Conservation (phyloP, 1,140 invertebrate species). For the Lerema accius region DNA sequence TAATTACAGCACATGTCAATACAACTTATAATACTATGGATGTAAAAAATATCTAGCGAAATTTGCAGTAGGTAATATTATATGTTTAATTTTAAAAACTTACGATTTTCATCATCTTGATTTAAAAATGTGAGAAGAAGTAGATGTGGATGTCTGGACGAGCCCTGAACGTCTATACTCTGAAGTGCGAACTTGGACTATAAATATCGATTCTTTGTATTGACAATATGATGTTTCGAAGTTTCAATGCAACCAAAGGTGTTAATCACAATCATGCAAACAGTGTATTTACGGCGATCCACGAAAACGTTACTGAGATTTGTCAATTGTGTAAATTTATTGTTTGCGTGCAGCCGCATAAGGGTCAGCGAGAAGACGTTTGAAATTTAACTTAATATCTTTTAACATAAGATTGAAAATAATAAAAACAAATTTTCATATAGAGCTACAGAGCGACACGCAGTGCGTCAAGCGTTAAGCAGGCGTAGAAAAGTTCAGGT, state of each 20-base stretch:
- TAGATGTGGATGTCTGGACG: conserved; percentile 50
- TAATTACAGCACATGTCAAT: no score
- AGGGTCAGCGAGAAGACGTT: neutral
- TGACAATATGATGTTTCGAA: conserved; percentile 70
- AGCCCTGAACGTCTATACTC: conserved; percentile 63
- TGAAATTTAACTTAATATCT: neutral
- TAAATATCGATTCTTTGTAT: conserved; percentile 71
- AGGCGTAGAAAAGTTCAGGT: neutral
- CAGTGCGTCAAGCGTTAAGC: neutral
- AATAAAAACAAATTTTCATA: neutral
- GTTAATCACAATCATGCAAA: conserved; percentile 78
- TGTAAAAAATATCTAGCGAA: conserved; percentile 20
- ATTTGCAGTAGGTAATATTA: no score
- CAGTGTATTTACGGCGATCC: conserved; percentile 76
- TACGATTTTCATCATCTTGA: conserved; percentile 76
- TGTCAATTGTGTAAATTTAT: conserved; percentile 72
- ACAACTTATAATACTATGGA: no score
- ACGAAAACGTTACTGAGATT: conserved; percentile 70
- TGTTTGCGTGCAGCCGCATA: conserved; percentile 49
- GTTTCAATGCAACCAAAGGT: conserved; percentile 71
- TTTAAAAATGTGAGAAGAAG: conserved; percentile 30
- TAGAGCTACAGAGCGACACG: neutral
- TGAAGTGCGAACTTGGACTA: conserved; percentile 52
- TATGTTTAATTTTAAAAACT: conserved; percentile 49
- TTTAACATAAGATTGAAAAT: neutral